Evolutionary conservation across 2,113 vertebrate species (phyloP).

Genomic region (Misgurnus mizolepis): DNA sequence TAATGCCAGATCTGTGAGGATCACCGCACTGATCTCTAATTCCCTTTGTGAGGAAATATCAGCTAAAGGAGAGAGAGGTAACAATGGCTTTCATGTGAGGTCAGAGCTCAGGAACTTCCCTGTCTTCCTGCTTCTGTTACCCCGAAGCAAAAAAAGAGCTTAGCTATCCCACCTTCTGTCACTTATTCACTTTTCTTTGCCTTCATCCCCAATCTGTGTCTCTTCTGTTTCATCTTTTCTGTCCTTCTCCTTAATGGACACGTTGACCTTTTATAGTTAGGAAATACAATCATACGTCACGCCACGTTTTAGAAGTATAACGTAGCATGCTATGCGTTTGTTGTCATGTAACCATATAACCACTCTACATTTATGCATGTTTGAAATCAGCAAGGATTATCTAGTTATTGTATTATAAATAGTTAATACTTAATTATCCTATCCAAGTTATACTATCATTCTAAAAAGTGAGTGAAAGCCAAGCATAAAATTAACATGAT

Average conservation of each 20-base stretch:
- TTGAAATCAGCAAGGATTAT: no score
- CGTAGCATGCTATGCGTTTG: no score
- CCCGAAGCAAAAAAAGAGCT: conserved; percentile 30
- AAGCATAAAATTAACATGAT: no score
- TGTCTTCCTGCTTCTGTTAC: conserved; percentile 37
- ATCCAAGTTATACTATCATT: no score
- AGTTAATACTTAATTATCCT: no score
- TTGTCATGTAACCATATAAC: no score
- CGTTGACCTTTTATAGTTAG: not conserved
- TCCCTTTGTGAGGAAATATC: conserved; percentile 48
- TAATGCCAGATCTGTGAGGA: conserved; percentile 51
- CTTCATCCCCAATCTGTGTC: not conserved
- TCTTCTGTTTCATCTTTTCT: not conserved
- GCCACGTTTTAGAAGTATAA: no score
- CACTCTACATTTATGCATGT: no score
- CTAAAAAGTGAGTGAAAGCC: no score
- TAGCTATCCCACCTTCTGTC: conserved; percentile 46
- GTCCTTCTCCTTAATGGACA: not conserved
- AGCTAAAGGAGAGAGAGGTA: conserved; percentile 37
- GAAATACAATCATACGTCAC: no score
- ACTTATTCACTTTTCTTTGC: conserved; percentile 32
- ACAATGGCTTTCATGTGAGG: conserved; percentile 53
- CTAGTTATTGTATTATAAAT: no score
- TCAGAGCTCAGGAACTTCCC: conserved; percentile 30
- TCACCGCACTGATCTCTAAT: conserved; percentile 52